phyloP scores from a whole-genome alignment of 2,113 vertebrate genomes.

The Macaca nemestrina region DNA sequence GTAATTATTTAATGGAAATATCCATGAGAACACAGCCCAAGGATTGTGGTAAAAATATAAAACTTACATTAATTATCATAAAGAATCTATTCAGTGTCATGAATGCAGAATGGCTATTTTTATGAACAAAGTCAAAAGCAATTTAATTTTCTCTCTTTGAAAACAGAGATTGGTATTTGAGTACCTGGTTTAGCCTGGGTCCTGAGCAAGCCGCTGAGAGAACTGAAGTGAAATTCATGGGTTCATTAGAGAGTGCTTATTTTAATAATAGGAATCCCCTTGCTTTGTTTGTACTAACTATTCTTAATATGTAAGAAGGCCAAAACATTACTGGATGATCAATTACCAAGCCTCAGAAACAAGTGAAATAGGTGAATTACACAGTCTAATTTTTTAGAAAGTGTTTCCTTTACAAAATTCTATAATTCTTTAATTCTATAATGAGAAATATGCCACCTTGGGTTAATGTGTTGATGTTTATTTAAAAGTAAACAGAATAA shows the following conservation, averaged over 20 bases:
- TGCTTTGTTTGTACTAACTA: not conserved
- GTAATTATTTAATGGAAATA: not conserved
- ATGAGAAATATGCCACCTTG: not conserved
- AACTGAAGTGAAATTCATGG: not conserved
- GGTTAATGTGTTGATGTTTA: not conserved
- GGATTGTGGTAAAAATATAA: not conserved
- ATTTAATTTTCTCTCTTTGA: not conserved
- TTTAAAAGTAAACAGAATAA: not conserved
- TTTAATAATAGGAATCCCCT: not conserved
- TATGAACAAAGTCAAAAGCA: not conserved
- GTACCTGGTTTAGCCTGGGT: not conserved
- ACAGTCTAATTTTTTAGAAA: not conserved
- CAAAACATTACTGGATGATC: not conserved
- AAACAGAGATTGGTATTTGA: not conserved
- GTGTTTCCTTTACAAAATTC: not conserved
- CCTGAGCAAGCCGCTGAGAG: not conserved
- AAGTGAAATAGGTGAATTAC: not conserved
- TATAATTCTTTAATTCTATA: not conserved
- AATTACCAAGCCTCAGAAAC: not conserved
- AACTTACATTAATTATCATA: not conserved
- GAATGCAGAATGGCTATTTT: not conserved
- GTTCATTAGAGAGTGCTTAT: not conserved
- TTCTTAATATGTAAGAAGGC: not conserved
- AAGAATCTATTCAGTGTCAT: not conserved
- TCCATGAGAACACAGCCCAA: not conserved